Percentiles rank a stretch among this genome's conserved stretches.
Conservation (phyloP, 2,797 vertebrate genomes). For the Paedocypris micromegethes region DNA sequence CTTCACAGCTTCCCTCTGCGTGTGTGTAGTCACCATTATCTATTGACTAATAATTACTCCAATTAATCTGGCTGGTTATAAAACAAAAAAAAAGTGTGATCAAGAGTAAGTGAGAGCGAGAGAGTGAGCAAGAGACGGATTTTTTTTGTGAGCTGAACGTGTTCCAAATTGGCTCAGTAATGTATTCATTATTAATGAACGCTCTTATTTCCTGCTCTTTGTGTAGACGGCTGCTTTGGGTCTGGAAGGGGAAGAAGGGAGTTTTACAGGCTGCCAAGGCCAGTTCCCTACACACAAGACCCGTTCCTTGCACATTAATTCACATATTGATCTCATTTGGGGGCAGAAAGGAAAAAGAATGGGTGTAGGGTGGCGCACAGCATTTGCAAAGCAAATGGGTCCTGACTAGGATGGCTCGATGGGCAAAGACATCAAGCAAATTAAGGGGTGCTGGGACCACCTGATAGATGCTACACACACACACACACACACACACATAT, state of each 20-base stretch:
- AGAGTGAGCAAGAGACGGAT: constrained; percentile 18
- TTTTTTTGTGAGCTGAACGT: constrained; percentile 50
- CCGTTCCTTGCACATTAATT: constrained; percentile 62
- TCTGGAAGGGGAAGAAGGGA: constrained; percentile 34
- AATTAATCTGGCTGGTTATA: constrained; percentile 56
- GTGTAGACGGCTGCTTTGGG: constrained; percentile 41
- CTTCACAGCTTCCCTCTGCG: constrained; percentile 3
- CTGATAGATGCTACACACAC: not conserved
- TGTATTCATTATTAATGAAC: constrained; percentile 57
- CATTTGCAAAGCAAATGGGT: constrained; percentile 21
- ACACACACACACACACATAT: constrained; percentile 22
- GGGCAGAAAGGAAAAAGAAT: constrained; percentile 43
- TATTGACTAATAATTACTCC: constrained; percentile 60
- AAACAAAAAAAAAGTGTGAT: constrained; percentile 36
- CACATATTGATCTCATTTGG: constrained; percentile 60
- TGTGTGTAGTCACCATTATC: constrained; percentile 54
- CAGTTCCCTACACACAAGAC: constrained; percentile 51
- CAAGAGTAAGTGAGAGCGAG: constrained; percentile 16
- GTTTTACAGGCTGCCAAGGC: constrained; percentile 32
- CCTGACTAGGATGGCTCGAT: not conserved
- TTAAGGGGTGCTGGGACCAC: constrained; percentile 41
- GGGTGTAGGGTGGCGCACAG: constrained; percentile 17
- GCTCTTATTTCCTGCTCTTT: constrained; percentile 50
- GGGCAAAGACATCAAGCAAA: not conserved
- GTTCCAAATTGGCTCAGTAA: constrained; percentile 54